phyloP scores from a whole-genome alignment of 2,113 vertebrate species.

The Arothron firmamentum region DNA sequence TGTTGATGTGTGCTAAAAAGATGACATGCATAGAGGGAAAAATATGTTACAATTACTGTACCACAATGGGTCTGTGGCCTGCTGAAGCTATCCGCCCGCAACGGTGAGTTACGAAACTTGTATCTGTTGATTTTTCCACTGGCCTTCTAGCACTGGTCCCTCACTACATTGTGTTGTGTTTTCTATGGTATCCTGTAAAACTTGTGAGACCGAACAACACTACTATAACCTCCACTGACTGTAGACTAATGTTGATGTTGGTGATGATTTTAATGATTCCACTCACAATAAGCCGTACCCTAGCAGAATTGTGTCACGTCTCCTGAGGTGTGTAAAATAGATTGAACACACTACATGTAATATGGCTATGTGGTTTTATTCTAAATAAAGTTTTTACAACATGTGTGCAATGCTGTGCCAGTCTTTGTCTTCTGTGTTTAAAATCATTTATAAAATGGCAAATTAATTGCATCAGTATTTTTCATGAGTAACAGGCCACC shows the following conservation, averaged over 20 bases:
- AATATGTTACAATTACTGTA: conserved; percentile 58
- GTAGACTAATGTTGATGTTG: conserved; percentile 56
- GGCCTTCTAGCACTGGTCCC: conserved; percentile 66
- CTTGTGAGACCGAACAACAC: conserved; percentile 69
- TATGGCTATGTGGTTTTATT: conserved; percentile 83
- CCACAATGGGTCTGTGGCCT: conserved; percentile 76
- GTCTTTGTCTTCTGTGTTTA: neutral
- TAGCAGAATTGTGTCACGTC: conserved; percentile 76
- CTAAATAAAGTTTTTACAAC: conserved; percentile 83
- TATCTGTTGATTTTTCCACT: conserved; percentile 51
- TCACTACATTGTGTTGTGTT: conserved; percentile 63
- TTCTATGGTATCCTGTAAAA: conserved; percentile 70
- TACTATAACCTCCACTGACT: conserved; percentile 72
- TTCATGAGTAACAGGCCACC: no score
- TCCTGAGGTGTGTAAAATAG: conserved; percentile 81
- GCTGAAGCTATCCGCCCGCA: conserved; percentile 60
- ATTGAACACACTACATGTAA: conserved; percentile 79
- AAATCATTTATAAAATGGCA: neutral
- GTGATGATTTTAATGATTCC: conserved; percentile 57
- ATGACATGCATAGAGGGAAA: conserved; percentile 51
- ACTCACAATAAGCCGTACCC: conserved; percentile 77
- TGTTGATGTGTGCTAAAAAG: conserved; percentile 61
- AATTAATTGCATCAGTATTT: no score
- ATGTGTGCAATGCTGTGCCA: conserved; percentile 13
- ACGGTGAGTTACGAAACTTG: conserved; percentile 55